A percentile compares a stretch with the other conserved stretches of the same genome.
phyloP scores from a whole-genome alignment of 2,113 vertebrate species.

The Engystomops pustulosus region DNA sequence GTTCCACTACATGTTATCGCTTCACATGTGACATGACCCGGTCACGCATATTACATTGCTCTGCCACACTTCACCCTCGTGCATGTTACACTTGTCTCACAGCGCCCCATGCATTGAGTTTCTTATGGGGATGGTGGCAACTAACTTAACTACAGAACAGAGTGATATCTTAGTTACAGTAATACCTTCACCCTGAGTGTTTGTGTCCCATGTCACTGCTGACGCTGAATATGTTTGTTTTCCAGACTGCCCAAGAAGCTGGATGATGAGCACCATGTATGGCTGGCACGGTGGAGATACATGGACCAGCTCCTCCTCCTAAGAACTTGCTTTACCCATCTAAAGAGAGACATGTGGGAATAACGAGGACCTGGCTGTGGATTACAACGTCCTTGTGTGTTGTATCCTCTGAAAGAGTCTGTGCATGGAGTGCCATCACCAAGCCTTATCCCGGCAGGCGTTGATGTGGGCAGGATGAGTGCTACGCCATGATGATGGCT shows the following conservation, averaged over 20 bases:
- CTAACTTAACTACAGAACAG: no score
- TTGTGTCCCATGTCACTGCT: no score
- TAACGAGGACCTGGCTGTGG: neutral
- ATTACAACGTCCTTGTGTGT: neutral
- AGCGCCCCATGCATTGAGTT: no score
- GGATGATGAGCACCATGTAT: constrained; percentile 15
- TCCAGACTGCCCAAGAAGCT: neutral
- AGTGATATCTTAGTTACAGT: no score
- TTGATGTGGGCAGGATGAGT: constrained; percentile 84
- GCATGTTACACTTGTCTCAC: no score
- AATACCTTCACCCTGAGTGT: no score
- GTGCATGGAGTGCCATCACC: constrained; percentile 24
- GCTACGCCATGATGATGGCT: constrained; percentile 90
- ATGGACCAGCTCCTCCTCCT: neutral
- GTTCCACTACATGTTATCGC: no score
- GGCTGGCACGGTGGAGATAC: neutral
- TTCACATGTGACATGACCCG: no score
- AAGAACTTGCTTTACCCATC: neutral
- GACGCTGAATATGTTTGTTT: neutral
- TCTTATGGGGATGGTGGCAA: neutral
- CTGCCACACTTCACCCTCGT: no score
- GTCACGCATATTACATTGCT: no score
- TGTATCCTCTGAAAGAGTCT: neutral
- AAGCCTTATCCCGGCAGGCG: constrained; percentile 64
- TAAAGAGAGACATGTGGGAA: neutral